Conservation (phyloP, 2,797 vertebrate genomes). For the Silurus lanzhouensis region DNA sequence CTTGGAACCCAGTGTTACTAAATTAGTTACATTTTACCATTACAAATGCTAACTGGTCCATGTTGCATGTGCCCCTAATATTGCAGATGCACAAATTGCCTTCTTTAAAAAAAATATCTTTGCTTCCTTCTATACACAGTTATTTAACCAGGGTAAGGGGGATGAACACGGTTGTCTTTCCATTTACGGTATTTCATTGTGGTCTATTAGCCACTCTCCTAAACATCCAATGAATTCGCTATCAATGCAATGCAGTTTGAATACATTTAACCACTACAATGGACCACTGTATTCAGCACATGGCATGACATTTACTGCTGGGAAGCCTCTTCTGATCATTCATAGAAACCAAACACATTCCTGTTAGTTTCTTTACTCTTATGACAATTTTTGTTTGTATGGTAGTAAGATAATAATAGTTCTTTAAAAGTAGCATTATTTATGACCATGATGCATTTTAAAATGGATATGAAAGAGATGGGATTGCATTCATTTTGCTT, state of each 20-base stretch:
- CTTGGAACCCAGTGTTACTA: conserved; percentile 56
- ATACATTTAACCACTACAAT: conserved; percentile 34
- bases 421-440: conserved; percentile 25
- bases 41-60: conserved; percentile 17
- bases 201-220: conserved; percentile 59
- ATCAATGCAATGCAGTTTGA: conserved; percentile 27
- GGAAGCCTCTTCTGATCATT: conserved; percentile 41
- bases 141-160: conserved; percentile 65
- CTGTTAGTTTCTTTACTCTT: conserved; percentile 22
- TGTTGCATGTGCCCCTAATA: conserved; percentile 51
- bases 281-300: conserved; percentile 24
- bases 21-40: conserved; percentile 49
- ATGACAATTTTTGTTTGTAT: conserved; percentile 54
- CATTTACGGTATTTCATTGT: conserved; percentile 60
- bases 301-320: neutral
- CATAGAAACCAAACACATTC: conserved; percentile 23
- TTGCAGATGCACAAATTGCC: conserved; percentile 23
- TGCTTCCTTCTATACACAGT: conserved; percentile 60
- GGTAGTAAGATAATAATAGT: conserved; percentile 53
- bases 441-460: conserved; percentile 58
- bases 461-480: conserved; percentile 79
- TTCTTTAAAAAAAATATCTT: neutral
- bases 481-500: conserved; percentile 89
- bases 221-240: conserved; percentile 39
- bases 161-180: conserved; percentile 60